Base-by-base conservation (phyloP, 2,113 vertebrate species). In the Notothenia coriiceps region DNA sequence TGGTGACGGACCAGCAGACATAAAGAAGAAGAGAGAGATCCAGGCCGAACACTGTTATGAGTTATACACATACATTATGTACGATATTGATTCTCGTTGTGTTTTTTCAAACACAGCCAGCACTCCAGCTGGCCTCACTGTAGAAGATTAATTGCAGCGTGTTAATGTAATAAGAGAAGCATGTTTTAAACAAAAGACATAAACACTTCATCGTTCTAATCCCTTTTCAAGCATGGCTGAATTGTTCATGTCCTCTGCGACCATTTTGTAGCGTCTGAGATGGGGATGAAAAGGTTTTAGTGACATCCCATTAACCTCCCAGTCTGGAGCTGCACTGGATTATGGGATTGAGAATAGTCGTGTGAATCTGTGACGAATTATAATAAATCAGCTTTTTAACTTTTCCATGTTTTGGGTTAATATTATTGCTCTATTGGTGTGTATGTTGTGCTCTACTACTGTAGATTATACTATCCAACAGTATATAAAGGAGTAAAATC, bases 291-390 rank as follows among this genome's bases (percentile, higher is more conserved):
- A 61, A 49, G 54, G 74, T 49, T 66, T 55, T 56, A 29, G 59
- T 54, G 76, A 71, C 72, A 47, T 72, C 77, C 71, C 72, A 85
- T 80, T 80, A 85, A 80, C 83, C 77, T 56, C 70, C 20, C 40
- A 18, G 51, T 18, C 51, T 46, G 22, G 25, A 55, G 54, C 71
- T 14, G 69, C 70, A 63, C 22, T 52, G 55, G 57, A 74, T 54
- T 64, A 64, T 44, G 43, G 63, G 17, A 52, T 17, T 44, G 46
- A 66, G 68, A 44, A 47, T 13, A 47, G 22, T 6, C 0, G n/a
- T 11, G 7, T 44, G 5, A 54, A 44, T 74, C 4, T 11, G 57
- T 22, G 49, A 18, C 56, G 46, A 63, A 3, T 22, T 49, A 1
- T 40, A 40, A 40, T 40, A 40, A 40, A 40, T 40, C 35, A 40